Conservation (phyloP, 2,888 invertebrate species). For the Trichopoda pennipes region DNA sequence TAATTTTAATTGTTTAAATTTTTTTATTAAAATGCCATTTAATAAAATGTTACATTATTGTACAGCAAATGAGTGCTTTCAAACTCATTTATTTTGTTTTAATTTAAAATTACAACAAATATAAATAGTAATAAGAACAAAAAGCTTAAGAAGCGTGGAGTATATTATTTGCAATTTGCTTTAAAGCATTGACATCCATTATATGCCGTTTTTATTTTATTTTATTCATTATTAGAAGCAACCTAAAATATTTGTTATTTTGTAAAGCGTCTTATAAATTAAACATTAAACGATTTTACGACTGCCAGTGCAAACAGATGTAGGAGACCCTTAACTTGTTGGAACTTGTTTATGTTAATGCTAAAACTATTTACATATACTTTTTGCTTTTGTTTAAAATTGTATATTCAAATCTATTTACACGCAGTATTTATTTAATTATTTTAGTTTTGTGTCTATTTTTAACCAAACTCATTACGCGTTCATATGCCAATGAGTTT, state of each 20-base stretch:
- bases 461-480: conserved; percentile 17
- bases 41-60: conserved; percentile 57
- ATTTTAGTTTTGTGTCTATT: background rate
- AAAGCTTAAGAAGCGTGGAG: conserved; percentile 38
- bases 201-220: conserved; percentile 13
- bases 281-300: conserved; percentile 42
- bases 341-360: conserved; percentile 16
- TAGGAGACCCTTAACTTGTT: conserved; percentile 3
- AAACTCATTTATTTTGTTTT: conserved; percentile 29
- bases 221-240: background rate
- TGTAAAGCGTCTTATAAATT: conserved; percentile 43
- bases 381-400: background rate
- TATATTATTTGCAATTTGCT: conserved; percentile 60
- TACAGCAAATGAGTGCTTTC: background rate
- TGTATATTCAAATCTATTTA: conserved; percentile 35
- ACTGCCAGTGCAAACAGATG: background rate
- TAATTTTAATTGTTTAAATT: conserved; percentile 60
- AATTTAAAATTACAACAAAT: conserved; percentile 29
- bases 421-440: conserved; percentile 11
- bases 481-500: conserved; percentile 45
- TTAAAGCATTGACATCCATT: conserved; percentile 24
- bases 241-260: conserved; percentile 8
- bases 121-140: conserved; percentile 19
- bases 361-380: conserved; percentile 40
- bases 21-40: conserved; percentile 64